Evolutionary conservation across 2,888 invertebrate genomes (phyloP).

Genomic region (Ctenicera cuprea): DNA sequence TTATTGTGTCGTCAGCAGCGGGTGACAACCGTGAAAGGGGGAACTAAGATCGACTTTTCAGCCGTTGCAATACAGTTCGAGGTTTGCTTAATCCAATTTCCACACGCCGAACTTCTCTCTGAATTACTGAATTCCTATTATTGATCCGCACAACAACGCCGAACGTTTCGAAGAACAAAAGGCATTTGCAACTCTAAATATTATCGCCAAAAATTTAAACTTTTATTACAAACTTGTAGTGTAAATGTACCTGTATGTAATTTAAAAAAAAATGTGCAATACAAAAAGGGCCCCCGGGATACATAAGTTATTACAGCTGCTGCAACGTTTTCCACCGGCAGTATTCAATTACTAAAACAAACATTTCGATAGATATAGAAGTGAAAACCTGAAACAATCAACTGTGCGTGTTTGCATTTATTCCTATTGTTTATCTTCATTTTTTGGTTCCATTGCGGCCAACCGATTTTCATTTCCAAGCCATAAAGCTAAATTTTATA

Average conservation of each 20-base stretch:
- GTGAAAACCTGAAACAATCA: conserved; percentile 1
- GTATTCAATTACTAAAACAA: conserved; percentile 25
- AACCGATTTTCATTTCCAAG: conserved; percentile 36
- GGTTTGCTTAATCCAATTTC: conserved; percentile 53
- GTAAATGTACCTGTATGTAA: background rate
- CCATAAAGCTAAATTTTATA: conserved; percentile 42
- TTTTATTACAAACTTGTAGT: too few species aligned
- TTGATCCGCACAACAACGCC: conserved; percentile 10
- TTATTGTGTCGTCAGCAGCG: conserved; percentile 55
- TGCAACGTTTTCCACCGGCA: background rate
- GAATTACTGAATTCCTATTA: conserved; percentile 38
- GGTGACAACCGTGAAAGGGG: conserved; percentile 53
- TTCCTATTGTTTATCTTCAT: conserved; percentile 4
- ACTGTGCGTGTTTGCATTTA: conserved; percentile 13
- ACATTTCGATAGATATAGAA: background rate
- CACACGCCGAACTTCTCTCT: conserved; percentile 44
- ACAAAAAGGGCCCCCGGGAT: background rate
- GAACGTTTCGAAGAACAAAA: conserved; percentile 13
- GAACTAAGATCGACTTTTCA: conserved; percentile 43
- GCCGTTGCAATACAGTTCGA: conserved; percentile 45
- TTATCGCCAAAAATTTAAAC: background rate
- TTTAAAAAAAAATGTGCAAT: background rate
- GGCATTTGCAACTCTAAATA: too few species aligned
- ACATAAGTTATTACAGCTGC: background rate
- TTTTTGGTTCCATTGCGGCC: background rate